Conservation (phyloP, 2,797 vertebrate species). For the Mormyrops boulengeri region DNA sequence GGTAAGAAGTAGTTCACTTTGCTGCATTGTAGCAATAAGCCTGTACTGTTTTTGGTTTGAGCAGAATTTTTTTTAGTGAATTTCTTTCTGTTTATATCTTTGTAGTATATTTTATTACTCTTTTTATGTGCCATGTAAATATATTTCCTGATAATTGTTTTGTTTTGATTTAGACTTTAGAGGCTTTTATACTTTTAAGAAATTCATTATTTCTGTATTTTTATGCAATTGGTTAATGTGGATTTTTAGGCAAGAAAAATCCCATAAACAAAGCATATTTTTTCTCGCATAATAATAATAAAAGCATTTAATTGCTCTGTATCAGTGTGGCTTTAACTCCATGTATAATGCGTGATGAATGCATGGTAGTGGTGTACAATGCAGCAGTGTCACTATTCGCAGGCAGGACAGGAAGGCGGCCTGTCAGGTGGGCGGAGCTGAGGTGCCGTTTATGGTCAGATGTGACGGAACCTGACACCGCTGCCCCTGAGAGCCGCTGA, state of each 20-base stretch:
- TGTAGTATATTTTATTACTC: background rate
- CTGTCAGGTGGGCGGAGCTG: background rate
- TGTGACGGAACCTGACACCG: background rate
- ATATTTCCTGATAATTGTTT: background rate
- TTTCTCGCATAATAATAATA: slow-evolving; percentile 1
- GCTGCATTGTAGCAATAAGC: background rate
- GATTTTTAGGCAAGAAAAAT: background rate
- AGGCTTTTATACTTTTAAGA: background rate
- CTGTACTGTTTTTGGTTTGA: background rate
- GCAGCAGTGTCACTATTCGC: background rate
- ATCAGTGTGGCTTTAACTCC: background rate
- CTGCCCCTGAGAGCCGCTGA: slow-evolving; percentile 6
- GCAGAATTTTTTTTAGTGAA: background rate
- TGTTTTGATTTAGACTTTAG: background rate
- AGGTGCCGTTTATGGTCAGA: background rate
- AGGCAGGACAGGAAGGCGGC: background rate
- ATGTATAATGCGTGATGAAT: background rate
- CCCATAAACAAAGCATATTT: background rate
- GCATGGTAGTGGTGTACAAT: background rate
- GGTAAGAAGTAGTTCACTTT: background rate
- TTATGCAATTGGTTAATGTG: background rate
- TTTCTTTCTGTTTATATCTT: background rate
- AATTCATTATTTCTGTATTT: background rate
- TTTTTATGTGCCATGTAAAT: slow-evolving; percentile 10
- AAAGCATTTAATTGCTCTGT: background rate